phyloP scores from a whole-genome alignment of 2,797 vertebrate species.

The Mareca penelope region DNA sequence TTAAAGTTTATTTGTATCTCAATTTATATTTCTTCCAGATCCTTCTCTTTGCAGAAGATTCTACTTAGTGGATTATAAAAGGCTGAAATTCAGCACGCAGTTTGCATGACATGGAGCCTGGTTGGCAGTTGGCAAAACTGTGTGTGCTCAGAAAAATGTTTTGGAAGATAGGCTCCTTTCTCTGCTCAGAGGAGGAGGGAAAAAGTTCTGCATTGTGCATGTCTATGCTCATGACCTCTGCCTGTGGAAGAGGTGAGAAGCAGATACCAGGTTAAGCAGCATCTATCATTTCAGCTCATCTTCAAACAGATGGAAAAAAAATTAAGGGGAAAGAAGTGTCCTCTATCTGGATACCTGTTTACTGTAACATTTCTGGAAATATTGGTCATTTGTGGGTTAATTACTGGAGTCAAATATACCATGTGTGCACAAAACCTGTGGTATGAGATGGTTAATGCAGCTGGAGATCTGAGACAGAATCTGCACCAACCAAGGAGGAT shows the following conservation, averaged over 20 bases:
- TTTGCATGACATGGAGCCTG: neutral
- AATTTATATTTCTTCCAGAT: neutral
- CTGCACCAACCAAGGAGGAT: neutral
- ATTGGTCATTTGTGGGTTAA: neutral
- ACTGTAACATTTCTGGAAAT: neutral
- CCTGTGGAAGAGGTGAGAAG: neutral
- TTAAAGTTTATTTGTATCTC: neutral
- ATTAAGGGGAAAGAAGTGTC: neutral
- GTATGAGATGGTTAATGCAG: neutral
- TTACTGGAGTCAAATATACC: neutral
- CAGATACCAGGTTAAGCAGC: neutral
- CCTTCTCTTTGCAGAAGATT: neutral
- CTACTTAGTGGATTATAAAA: neutral
- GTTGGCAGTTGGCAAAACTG: neutral
- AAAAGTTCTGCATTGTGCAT: neutral
- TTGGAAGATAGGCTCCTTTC: neutral
- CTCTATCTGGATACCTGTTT: neutral
- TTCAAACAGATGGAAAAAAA: neutral
- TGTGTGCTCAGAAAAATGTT: slow-evolving; percentile 5
- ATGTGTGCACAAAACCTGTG: neutral
- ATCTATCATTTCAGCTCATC: neutral
- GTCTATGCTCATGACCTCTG: neutral
- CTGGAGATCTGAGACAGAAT: neutral
- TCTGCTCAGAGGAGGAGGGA: neutral
- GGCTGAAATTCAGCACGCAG: neutral